phyloP scores from a whole-genome alignment of 2,113 vertebrate genomes.

The Cochlearius cochlearius region DNA sequence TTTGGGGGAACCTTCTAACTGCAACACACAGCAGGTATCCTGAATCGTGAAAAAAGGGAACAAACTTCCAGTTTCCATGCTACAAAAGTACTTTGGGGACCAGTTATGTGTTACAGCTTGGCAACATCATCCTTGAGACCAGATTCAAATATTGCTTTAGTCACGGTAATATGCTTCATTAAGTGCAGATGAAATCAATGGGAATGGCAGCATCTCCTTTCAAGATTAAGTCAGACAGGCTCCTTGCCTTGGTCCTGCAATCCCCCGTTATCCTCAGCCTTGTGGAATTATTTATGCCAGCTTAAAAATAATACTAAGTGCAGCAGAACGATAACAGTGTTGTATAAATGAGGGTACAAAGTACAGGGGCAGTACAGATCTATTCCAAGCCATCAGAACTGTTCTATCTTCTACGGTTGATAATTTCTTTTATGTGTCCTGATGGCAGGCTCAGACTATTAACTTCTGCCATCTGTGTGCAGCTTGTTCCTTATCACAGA shows the following conservation, averaged over 20 bases:
- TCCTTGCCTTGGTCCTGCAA: background rate
- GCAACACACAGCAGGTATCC: slow-evolving; percentile 6
- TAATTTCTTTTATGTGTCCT: background rate
- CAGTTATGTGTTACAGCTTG: background rate
- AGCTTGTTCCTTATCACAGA: background rate
- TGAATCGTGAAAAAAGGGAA: background rate
- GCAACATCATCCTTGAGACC: background rate
- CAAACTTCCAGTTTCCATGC: background rate
- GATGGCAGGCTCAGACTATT: slow-evolving; percentile 6
- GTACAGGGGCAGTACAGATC: background rate
- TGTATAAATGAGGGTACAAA: background rate
- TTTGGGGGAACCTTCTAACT: slow-evolving; percentile 38
- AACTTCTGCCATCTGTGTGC: slow-evolving; percentile 6
- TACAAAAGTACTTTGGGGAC: background rate
- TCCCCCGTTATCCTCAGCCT: background rate
- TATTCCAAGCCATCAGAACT: background rate
- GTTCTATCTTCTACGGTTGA: background rate
- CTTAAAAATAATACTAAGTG: background rate
- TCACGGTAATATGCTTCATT: background rate
- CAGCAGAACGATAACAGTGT: background rate
- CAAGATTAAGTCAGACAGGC: background rate
- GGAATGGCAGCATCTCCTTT: background rate
- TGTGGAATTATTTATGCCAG: background rate
- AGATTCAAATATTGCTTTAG: background rate
- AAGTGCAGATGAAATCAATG: background rate